These are phyloP conservation scores for Acanthaster planci DNA, from an alignment of 35 echinoderm and acorn worm species.

Conservation along the genomic window DNA sequence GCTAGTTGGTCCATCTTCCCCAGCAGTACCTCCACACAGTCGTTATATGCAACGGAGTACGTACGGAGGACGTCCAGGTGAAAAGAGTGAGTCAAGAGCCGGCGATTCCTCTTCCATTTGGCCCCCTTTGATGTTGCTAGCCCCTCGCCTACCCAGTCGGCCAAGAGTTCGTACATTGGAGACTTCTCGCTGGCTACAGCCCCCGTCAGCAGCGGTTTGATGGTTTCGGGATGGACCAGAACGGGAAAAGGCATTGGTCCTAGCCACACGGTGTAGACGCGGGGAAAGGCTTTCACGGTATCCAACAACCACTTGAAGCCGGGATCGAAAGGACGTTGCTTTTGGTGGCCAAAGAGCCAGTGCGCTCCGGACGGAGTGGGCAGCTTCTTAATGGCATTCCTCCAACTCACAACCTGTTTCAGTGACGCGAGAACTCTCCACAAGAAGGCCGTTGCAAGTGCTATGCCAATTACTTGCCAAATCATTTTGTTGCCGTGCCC, in stretches of 20 bases:
- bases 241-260: background rate
- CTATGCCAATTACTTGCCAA: too few species aligned
- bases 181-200: background rate
- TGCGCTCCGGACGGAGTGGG: background rate
- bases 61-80: slow-evolving; percentile 21
- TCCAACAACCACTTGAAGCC: background rate
- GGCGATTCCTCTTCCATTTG: slow-evolving; percentile 25
- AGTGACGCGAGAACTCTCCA: too few species aligned
- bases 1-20: background rate
- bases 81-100: slow-evolving; percentile 6
- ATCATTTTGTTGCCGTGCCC: too few species aligned
- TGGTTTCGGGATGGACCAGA: background rate
- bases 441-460: too few species aligned
- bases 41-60: background rate
- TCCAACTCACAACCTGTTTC: background rate
- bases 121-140: background rate
- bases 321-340: background rate
- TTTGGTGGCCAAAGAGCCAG: background rate
- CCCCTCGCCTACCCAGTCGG: slow-evolving; percentile 20
- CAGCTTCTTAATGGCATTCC: background rate
- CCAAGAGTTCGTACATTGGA: background rate
- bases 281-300: background rate
- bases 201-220: background rate
- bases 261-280: background rate
- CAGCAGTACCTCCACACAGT: background rate